phyloP scores from a whole-genome alignment of 2,888 invertebrate genomes.

The Lutraria lutraria region DNA sequence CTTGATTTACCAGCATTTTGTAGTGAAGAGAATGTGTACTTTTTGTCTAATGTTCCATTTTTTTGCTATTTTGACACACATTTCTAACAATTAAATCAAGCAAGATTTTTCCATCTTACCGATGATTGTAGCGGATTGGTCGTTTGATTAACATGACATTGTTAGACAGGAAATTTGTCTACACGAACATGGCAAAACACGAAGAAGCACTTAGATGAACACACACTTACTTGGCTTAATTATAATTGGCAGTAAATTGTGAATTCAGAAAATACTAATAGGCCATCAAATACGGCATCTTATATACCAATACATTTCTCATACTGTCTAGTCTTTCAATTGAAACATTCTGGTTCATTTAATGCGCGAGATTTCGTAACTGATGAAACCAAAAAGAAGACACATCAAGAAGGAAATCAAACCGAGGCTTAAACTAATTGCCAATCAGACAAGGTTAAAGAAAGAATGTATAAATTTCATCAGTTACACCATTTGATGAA shows the following conservation, averaged over 20 bases:
- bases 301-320: not conserved
- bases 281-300: not conserved
- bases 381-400: not conserved
- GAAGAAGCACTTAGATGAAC: constrained; percentile 3
- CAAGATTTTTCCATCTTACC: not conserved
- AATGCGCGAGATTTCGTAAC: not conserved
- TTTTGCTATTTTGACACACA: too few species aligned
- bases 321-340: not conserved
- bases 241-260: constrained; percentile 2
- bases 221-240: not conserved
- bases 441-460: not conserved
- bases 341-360: not conserved
- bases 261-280: not conserved
- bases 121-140: not conserved
- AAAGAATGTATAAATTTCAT: not conserved
- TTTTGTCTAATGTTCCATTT: too few species aligned
- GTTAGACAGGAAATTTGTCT: constrained; percentile 6
- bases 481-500: not conserved
- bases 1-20: too few species aligned
- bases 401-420: not conserved
- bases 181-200: constrained; percentile 15
- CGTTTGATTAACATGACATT: not conserved
- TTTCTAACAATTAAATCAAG: too few species aligned
- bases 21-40: too few species aligned
- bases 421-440: not conserved